A percentile compares a stretch with the other conserved stretches of the same genome.
These are phyloP conservation scores for Pithys albifrons DNA, from an alignment of 2,113 vertebrate genomes.

Conservation along the genomic window DNA sequence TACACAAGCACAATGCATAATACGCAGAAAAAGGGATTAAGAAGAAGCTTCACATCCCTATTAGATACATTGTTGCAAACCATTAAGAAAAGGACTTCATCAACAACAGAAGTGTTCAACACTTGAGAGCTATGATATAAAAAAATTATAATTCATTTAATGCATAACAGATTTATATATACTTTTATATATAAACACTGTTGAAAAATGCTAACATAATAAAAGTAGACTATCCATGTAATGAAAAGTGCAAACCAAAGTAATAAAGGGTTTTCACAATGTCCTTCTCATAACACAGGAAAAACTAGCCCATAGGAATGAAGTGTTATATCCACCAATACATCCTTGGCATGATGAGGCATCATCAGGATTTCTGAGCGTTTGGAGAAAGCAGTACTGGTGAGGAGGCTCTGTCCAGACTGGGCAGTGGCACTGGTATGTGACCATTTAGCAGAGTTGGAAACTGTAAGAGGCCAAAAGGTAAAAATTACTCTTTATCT, in stretches of 20 bases:
- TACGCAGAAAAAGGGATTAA: conserved; percentile 73
- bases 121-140: conserved; percentile 77
- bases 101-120: conserved; percentile 80
- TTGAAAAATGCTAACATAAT: conserved; percentile 77
- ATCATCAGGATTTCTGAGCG: conserved; percentile 89
- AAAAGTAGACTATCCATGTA: conserved; percentile 77
- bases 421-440: conserved; percentile 88
- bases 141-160: conserved; percentile 80
- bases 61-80: conserved; percentile 73
- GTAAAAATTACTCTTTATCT: conserved; percentile 11
- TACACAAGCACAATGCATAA: conserved; percentile 87
- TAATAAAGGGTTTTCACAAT: conserved; percentile 74
- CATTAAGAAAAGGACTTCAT: conserved; percentile 76
- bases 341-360: conserved; percentile 64
- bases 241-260: conserved; percentile 83
- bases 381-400: conserved; percentile 87
- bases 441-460: conserved; percentile 92
- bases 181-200: conserved; percentile 77
- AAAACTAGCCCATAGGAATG: conserved; percentile 70
- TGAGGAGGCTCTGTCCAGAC: conserved; percentile 89
- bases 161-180: conserved; percentile 82
- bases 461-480: conserved; percentile 81
- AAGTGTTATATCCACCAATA: conserved; percentile 63
- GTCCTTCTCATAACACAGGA: conserved; percentile 80
- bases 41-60: conserved; percentile 81